A percentile compares a stretch with the other conserved stretches of the same genome.
Evolutionary conservation across 2,888 invertebrate genomes (phyloP).

Genomic region (Tetranychus piercei): DNA sequence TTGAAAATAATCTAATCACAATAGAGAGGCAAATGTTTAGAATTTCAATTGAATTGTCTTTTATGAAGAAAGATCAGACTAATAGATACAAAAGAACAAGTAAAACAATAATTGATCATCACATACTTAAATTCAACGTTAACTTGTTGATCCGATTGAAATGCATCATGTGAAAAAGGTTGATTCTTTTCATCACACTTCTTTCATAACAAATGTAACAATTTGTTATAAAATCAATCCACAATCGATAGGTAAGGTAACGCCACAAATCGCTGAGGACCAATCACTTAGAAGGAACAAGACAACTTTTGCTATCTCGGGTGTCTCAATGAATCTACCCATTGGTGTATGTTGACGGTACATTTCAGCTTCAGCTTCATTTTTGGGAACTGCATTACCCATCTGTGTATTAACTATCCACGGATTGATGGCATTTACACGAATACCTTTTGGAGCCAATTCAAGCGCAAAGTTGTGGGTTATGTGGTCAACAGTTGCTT

Average conservation of each 20-base stretch:
- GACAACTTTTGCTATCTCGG: conserved; percentile 61
- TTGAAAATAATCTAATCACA: no score
- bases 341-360: conserved; percentile 66
- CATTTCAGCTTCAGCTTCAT: conserved; percentile 49
- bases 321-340: conserved; percentile 48
- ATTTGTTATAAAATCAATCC: conserved; percentile 35
- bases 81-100: no score
- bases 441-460: conserved; percentile 55
- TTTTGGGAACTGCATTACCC: conserved; percentile 55
- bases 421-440: conserved; percentile 80
- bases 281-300: conserved; percentile 58
- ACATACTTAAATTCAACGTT: no score
- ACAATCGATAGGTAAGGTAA: conserved; percentile 60
- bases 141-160: no score
- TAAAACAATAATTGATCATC: no score
- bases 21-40: no score
- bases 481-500: conserved; percentile 69
- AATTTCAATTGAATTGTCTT: no score
- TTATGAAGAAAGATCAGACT: no score
- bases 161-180: not conserved
- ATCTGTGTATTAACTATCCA: conserved; percentile 83
- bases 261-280: conserved; percentile 62
- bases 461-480: conserved; percentile 68
- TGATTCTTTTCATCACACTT: not conserved
- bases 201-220: not conserved